Evolutionary conservation across 1,140 invertebrate genomes (phyloP).

Genomic region (Aphis craccivora): DNA sequence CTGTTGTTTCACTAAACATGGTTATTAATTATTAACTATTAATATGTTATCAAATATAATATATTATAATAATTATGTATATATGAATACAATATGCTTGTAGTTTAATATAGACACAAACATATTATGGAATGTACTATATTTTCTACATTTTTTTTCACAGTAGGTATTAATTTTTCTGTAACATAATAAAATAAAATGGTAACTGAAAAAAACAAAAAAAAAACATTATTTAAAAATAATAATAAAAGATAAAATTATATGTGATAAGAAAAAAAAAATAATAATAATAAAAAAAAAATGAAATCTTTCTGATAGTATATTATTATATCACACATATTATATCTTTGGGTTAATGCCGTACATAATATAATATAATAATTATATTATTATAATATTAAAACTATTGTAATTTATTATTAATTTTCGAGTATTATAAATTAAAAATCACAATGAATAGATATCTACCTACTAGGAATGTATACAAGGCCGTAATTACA

Average conservation of each 20-base stretch:
- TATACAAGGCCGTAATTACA: no score
- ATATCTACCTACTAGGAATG: no score
- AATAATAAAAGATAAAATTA: conserved; percentile 10
- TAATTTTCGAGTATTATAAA: neutral
- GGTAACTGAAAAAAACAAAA: neutral
- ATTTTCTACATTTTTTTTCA: neutral
- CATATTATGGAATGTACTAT: neutral
- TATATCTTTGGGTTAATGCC: neutral
- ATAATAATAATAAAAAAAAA: conserved; percentile 7
- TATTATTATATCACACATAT: neutral
- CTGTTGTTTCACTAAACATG: conserved; percentile 20
- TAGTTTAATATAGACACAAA: neutral
- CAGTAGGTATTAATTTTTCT: neutral
- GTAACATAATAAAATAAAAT: neutral
- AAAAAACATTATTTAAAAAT: neutral
- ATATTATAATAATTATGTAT: neutral
- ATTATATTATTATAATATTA: neutral
- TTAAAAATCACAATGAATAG: neutral
- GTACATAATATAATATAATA: neutral
- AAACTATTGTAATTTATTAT: neutral
- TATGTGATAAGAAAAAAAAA: neutral
- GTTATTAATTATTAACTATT: neutral
- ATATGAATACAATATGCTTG: neutral
- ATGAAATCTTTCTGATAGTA: neutral
- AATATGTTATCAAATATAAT: neutral